phyloP scores from a whole-genome alignment of 2,888 invertebrate genomes.

The Actias luna region DNA sequence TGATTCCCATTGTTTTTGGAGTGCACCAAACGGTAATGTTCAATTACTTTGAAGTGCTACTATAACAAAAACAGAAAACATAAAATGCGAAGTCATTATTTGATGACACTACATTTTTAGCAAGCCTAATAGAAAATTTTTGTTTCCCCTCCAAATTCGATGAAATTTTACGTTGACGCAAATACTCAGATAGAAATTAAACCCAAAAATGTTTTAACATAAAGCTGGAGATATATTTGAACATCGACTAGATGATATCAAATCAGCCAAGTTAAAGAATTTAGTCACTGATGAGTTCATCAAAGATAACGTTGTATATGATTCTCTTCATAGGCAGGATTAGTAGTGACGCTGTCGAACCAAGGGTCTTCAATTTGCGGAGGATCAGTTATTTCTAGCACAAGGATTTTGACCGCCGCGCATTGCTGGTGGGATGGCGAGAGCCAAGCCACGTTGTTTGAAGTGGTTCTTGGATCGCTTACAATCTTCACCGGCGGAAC shows the following conservation, averaged over 20 bases:
- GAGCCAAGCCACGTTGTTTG: constrained; percentile 53
- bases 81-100: background rate
- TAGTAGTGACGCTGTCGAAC: constrained; percentile 50
- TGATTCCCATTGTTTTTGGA: too few relatives aligned
- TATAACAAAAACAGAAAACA: too few relatives aligned
- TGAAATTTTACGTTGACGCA: background rate
- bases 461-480: constrained; percentile 62
- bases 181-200: background rate
- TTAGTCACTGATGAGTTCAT: background rate
- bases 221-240: too few relatives aligned
- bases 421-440: constrained; percentile 73
- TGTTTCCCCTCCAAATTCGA: background rate
- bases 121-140: background rate
- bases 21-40: too few relatives aligned
- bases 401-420: constrained; percentile 62
- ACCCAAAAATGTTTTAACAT: too few relatives aligned
- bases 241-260: too few relatives aligned
- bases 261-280: background rate
- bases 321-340: constrained; percentile 51
- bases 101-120: background rate
- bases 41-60: too few relatives aligned
- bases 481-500: constrained; percentile 66
- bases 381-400: constrained; percentile 59
- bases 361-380: constrained; percentile 65
- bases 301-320: background rate